Evolutionary conservation across 1,140 invertebrate genomes (phyloP).

Genomic region (Thaumetopoea pityocampa): DNA sequence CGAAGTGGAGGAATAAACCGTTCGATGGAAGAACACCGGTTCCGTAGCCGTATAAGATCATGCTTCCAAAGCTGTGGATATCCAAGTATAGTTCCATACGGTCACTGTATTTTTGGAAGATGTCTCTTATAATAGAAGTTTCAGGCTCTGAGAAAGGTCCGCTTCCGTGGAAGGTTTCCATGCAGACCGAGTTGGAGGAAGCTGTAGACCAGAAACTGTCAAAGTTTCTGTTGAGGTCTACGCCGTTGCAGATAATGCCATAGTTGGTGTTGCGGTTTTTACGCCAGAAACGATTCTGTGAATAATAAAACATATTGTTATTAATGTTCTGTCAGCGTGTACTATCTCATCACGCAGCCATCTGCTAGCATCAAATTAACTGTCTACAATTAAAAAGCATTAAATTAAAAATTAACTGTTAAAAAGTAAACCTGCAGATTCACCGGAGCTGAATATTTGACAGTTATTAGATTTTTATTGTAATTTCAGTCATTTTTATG

Average conservation of each 20-base stretch:
- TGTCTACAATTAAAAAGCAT: too few relatives aligned
- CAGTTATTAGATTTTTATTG: too few relatives aligned
- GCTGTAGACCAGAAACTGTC: constrained; percentile 79
- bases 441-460: too few relatives aligned
- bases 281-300: constrained; percentile 78
- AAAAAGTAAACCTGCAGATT: too few relatives aligned
- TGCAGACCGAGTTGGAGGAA: constrained; percentile 78
- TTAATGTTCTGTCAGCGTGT: too few relatives aligned
- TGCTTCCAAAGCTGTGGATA: constrained; percentile 82
- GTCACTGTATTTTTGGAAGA: constrained; percentile 57
- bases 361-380: too few relatives aligned
- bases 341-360: too few relatives aligned
- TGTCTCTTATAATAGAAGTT: constrained; percentile 71
- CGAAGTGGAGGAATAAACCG: constrained; percentile 27
- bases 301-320: constrained; percentile 28
- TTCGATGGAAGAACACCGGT: constrained; percentile 34
- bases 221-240: constrained; percentile 82
- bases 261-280: constrained; percentile 72
- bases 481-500: too few relatives aligned
- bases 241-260: constrained; percentile 70
- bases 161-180: constrained; percentile 80
- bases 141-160: constrained; percentile 82
- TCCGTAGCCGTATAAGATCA: constrained; percentile 74
- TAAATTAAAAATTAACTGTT: too few relatives aligned
- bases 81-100: constrained; percentile 76